Conservation (phyloP, 1,140 invertebrate genomes). For the Drosophila arizonae region DNA sequence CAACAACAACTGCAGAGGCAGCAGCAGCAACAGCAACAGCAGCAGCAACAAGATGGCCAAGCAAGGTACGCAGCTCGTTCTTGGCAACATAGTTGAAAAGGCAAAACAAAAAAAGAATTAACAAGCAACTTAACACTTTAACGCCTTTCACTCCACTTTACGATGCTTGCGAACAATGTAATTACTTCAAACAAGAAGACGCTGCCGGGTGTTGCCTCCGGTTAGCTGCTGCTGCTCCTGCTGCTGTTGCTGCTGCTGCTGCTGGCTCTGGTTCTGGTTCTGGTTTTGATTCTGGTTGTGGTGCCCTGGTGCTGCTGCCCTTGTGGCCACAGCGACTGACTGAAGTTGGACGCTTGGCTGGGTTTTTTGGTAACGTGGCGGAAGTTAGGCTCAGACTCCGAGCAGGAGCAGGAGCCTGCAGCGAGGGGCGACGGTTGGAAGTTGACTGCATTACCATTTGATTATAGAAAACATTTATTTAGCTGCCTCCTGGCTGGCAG, state of each 20-base stretch:
- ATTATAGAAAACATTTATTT: conserved; percentile 82
- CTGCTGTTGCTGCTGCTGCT: neutral
- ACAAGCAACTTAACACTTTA: conserved; percentile 82
- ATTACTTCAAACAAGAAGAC: conserved; percentile 77
- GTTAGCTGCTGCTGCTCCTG: neutral
- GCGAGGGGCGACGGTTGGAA: neutral
- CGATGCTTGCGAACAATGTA: conserved; percentile 77
- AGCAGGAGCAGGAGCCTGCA: neutral
- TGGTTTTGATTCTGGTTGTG: neutral
- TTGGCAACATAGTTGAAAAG: conserved; percentile 34
- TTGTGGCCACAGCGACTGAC: conserved; percentile 41
- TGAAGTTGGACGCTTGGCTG: conserved; percentile 63
- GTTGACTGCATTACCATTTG: conserved; percentile 77
- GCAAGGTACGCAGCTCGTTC: conserved; percentile 23
- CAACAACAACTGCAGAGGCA: conserved; percentile 30
- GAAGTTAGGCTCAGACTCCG: conserved; percentile 27
- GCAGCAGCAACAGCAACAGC: conserved; percentile 18
- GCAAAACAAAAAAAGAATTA: conserved; percentile 66
- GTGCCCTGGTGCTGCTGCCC: conserved; percentile 1
- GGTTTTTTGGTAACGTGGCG: conserved; percentile 26
- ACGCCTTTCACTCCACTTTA: conserved; percentile 78
- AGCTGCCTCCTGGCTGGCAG: conserved; percentile 30
- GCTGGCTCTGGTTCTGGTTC: too few species aligned
- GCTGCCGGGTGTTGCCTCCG: conserved; percentile 22
- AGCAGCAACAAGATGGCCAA: conserved; percentile 20